Evolutionary conservation across 2,113 vertebrate species (phyloP).

Genomic region (Maccullochella peelii): DNA sequence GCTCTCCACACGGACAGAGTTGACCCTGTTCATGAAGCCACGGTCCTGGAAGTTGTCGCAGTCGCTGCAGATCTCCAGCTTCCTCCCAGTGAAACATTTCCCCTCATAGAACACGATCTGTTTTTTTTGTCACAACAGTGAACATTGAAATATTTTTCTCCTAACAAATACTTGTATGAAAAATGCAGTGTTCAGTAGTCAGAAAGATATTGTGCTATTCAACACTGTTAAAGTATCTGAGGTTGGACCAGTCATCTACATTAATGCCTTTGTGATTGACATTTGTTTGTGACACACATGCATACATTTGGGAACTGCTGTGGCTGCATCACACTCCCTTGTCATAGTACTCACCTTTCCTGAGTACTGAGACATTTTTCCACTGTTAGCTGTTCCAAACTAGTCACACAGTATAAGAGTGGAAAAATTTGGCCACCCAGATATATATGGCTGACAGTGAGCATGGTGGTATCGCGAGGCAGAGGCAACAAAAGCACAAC

Average conservation of each 20-base stretch:
- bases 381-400: conserved; percentile 74
- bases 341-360: conserved; percentile 89
- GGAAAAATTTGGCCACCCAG: conserved; percentile 70
- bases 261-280: conserved; percentile 9
- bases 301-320: neutral
- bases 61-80: conserved; percentile 89
- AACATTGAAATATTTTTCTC: neutral
- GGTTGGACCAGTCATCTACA: neutral
- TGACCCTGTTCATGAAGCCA: conserved; percentile 92
- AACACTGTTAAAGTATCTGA: neutral
- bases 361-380: conserved; percentile 90
- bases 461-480: conserved; percentile 60
- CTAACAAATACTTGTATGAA: neutral
- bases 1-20: conserved; percentile 91
- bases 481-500: conserved; percentile 82
- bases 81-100: conserved; percentile 90
- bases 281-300: conserved; percentile 34
- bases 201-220: neutral
- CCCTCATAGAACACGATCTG: conserved; percentile 94
- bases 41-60: conserved; percentile 94
- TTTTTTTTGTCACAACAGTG: neutral
- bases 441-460: conserved; percentile 82
- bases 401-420: conserved; percentile 71
- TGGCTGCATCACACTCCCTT: conserved; percentile 15
- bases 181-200: neutral